These are phyloP conservation scores for Phallusia fumigata DNA, from an alignment of 23 tunicate genomes.

Conservation along the genomic window DNA sequence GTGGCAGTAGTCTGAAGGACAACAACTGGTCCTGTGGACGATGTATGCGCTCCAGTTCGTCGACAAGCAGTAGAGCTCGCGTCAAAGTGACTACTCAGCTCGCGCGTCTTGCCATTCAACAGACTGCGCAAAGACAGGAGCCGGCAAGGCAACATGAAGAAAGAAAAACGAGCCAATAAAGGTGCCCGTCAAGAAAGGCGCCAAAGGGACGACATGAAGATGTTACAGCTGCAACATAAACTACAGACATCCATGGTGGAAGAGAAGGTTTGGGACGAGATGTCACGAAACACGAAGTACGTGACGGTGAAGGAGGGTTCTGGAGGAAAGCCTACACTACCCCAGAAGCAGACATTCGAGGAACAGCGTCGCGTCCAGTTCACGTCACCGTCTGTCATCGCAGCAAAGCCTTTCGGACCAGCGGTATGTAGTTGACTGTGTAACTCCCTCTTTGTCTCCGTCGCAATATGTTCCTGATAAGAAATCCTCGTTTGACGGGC, in stretches of 20 bases:
- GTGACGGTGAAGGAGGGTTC: not conserved
- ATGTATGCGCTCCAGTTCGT: not conserved
- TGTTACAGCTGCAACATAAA: too few relatives aligned
- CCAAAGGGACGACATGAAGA: too few relatives aligned
- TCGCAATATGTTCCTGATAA: too few relatives aligned
- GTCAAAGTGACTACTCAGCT: conserved; percentile 1
- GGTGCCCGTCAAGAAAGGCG: too few relatives aligned
- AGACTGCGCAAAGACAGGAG: conserved; percentile 5
- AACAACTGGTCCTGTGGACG: not conserved
- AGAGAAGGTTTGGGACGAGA: too few relatives aligned
- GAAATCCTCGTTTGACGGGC: too few relatives aligned
- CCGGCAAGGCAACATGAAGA: conserved; percentile 2
- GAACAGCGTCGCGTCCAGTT: too few relatives aligned
- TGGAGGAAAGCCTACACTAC: not conserved
- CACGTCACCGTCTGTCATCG: conserved; percentile 1
- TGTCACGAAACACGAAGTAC: too few relatives aligned
- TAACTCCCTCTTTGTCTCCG: too few relatives aligned
- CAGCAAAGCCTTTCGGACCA: not conserved
- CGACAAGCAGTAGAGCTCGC: not conserved
- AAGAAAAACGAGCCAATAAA: not conserved
- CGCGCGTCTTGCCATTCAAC: conserved; percentile 2
- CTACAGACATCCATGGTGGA: too few relatives aligned
- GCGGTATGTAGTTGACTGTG: too few relatives aligned
- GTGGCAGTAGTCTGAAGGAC: conserved; percentile 5
- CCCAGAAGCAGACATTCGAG: not conserved